Base-by-base conservation (phyloP, 2,113 vertebrate genomes). In the Willisornis vidua region DNA sequence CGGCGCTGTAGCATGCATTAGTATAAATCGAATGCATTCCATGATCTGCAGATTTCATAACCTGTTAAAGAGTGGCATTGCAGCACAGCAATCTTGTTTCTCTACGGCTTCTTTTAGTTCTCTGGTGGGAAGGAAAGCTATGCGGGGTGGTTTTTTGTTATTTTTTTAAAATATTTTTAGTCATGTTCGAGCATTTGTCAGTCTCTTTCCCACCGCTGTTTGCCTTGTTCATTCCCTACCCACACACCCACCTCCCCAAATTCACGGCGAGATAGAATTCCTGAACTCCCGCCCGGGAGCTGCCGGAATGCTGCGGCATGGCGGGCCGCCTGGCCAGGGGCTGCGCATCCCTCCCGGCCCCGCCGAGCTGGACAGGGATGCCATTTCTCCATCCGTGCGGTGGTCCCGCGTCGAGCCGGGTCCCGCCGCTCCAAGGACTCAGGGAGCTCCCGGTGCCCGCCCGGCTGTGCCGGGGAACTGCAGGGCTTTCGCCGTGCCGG, bases 11-110 rank as follows among this genome's bases (percentile, higher is more conserved):
- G 65, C n/a, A 49, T 4, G 58, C 31, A 54, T 33, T 35, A 71
- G 28, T 33, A 28, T 35, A 70, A 59, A 49, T 28, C 9, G 3
- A 22, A 79, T 14, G 10, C 31, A 54, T 89, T 72, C 84, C 49
- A 49, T 59, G 49, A 87, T 41, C 39, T 37, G 35, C 54, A 80
- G 75, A 73, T 87, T 95, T 93, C 52, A 12, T 73, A 57, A 84
- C 11, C 81, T 43, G 33, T 48, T 86, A 55, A 66, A 66, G 29
- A 67, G 52, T 13, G 31, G 37, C 74, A 75, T 20, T 68, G 77
- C 81, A 87, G 81, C 54, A 82, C 3, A 22, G 28, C 46, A 62
- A 7, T 75, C 78, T 76, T 52, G 39, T 55, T 80, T 46, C 61
- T 77, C 63, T 26, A 54, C 2, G 41, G 54, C 58, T 84, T 57